Conservation (phyloP, 2,797 vertebrate species). For the Ciconia nigra region DNA sequence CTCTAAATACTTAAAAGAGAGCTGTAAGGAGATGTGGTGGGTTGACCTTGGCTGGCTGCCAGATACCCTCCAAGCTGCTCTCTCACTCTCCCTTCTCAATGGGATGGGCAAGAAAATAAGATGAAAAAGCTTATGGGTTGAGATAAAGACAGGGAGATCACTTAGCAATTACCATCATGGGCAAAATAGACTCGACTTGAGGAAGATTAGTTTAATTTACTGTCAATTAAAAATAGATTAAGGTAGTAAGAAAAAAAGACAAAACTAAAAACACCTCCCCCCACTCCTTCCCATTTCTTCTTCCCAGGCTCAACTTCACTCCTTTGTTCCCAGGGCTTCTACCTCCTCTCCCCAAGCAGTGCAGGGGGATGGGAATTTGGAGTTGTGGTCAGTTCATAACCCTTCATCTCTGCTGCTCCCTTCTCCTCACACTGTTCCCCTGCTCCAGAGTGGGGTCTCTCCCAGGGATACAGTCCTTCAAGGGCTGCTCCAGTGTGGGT, state of each 20-base stretch:
- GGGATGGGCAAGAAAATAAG: neutral
- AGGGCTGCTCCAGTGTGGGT: neutral
- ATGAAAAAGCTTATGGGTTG: neutral
- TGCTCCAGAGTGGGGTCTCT: neutral
- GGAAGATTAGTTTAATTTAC: neutral
- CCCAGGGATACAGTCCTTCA: neutral
- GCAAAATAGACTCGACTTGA: neutral
- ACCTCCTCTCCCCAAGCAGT: neutral
- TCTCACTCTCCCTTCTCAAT: neutral
- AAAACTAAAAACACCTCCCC: neutral
- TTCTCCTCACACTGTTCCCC: neutral
- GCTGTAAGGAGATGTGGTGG: neutral
- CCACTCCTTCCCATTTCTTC: neutral
- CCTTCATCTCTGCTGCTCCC: neutral
- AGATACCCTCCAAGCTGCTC: neutral
- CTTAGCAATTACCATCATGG: neutral
- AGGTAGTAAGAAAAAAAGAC: neutral
- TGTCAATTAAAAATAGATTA: neutral
- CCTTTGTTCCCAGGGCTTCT: neutral
- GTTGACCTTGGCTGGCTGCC: neutral
- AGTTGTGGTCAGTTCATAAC: neutral
- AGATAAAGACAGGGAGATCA: neutral
- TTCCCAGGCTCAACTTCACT: neutral
- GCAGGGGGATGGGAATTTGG: neutral
- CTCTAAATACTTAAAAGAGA: neutral